phyloP scores from a whole-genome alignment of 1,140 invertebrate species.

The Drosophila kepulauana region DNA sequence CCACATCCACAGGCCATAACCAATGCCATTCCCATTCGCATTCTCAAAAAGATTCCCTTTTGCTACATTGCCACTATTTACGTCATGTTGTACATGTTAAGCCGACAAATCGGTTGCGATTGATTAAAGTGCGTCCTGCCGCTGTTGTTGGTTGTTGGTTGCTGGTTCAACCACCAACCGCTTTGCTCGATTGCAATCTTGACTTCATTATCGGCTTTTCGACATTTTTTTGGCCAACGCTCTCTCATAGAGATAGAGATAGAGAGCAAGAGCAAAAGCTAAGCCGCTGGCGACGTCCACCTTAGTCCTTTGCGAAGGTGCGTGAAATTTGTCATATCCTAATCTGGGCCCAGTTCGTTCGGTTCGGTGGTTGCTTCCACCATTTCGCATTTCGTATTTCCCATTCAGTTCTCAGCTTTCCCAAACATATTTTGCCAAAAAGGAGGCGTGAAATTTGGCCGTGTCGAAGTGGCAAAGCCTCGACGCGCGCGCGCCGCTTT shows the following conservation, averaged over 20 bases:
- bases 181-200: conserved; percentile 65
- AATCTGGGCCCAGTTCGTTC: conserved; percentile 45
- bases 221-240: conserved; percentile 34
- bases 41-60: not conserved
- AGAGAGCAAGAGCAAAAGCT: conserved; percentile 43
- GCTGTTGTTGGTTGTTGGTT: too few species aligned
- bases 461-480: conserved; percentile 53
- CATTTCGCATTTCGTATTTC: not conserved
- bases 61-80: conserved; percentile 56
- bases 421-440: conserved; percentile 53
- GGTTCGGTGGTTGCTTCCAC: conserved; percentile 51
- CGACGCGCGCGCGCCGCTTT: conserved; percentile 29
- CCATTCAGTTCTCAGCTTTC: conserved; percentile 7
- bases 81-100: conserved; percentile 84
- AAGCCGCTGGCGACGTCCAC: conserved; percentile 75
- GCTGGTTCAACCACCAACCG: conserved; percentile 19
- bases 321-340: conserved; percentile 80
- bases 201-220: conserved; percentile 72
- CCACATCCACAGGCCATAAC: conserved; percentile 5
- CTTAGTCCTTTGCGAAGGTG: conserved; percentile 41
- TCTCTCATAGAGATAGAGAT: not conserved
- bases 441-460: conserved; percentile 78
- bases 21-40: not conserved
- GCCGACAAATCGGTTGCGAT: conserved; percentile 85
- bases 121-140: conserved; percentile 80